These are phyloP conservation scores for Ridgeia piscesae DNA, from an alignment of 1,140 invertebrate genomes.

Conservation along the genomic window DNA sequence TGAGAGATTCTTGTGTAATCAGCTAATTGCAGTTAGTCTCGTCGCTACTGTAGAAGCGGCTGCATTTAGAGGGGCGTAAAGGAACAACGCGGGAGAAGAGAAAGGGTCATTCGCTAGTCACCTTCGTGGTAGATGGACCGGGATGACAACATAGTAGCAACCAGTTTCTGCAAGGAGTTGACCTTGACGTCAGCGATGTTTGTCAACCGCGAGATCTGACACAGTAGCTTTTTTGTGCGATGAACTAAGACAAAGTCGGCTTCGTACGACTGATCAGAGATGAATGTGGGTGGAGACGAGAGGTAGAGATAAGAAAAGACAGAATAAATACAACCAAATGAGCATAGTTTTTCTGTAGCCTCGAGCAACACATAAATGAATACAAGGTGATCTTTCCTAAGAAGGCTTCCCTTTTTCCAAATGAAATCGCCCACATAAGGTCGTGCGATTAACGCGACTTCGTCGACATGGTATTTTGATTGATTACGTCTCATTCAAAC, in stretches of 20 bases:
- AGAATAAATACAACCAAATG: not conserved
- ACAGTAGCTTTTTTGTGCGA: not conserved
- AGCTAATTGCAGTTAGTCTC: not conserved
- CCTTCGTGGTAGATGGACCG: not conserved
- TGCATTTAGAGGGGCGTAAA: not conserved
- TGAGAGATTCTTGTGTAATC: not conserved
- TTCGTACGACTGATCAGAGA: not conserved
- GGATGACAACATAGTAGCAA: not conserved
- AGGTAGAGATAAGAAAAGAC: not conserved
- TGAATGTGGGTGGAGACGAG: not conserved
- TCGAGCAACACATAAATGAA: not conserved
- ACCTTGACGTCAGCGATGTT: not conserved
- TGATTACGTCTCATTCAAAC: not conserved
- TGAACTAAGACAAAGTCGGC: not conserved
- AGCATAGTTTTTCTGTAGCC: not conserved
- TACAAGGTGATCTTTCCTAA: not conserved
- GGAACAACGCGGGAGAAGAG: not conserved
- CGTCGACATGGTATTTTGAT: not conserved
- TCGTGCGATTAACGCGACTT: not conserved
- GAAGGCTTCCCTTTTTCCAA: not conserved
- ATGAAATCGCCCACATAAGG: not conserved
- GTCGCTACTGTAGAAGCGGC: conserved; percentile 2
- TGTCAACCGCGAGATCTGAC: not conserved
- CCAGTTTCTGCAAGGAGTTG: not conserved
- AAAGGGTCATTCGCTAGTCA: not conserved